Percentiles rank a stretch among this genome's conserved stretches.
Conservation (phyloP, 2,888 invertebrate species). For the Cryptocephalus primarius region DNA sequence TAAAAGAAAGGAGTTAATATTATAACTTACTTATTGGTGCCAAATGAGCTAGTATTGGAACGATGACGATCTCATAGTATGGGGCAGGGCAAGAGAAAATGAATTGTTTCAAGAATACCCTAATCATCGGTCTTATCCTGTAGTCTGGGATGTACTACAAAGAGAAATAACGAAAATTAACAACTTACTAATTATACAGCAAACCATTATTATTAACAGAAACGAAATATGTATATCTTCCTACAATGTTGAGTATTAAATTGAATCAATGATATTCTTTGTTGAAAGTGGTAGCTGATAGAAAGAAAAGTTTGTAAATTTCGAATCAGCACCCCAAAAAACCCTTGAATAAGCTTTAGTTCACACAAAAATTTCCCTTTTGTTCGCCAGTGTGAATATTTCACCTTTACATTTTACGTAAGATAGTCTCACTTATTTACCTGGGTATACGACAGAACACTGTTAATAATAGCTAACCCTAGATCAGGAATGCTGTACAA, state of each 20-base stretch:
- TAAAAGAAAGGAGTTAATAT: not conserved
- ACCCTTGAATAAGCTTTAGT: too few species aligned
- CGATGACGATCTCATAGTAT: slow-evolving; percentile 61
- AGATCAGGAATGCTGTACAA: slow-evolving; percentile 71
- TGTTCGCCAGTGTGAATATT: too few species aligned
- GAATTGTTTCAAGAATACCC: slow-evolving; percentile 77
- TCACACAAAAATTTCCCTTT: too few species aligned
- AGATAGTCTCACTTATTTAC: slow-evolving; percentile 25
- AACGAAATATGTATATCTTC: not conserved
- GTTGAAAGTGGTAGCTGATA: too few species aligned
- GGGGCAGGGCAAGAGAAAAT: slow-evolving; percentile 77
- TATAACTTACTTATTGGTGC: slow-evolving; percentile 63
- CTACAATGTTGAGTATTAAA: too few species aligned
- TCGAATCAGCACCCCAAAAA: too few species aligned
- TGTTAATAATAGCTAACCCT: slow-evolving; percentile 59
- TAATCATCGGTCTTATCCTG: slow-evolving; percentile 69
- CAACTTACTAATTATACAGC: not conserved
- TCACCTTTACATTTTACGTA: too few species aligned
- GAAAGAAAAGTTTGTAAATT: too few species aligned
- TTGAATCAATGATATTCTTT: too few species aligned
- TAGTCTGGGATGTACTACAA: slow-evolving; percentile 69
- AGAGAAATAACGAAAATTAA: slow-evolving; percentile 18
- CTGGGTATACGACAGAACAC: slow-evolving; percentile 58
- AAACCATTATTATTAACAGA: not conserved
- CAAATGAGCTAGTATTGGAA: slow-evolving; percentile 69